Conservation (phyloP, 2,113 vertebrate genomes). For the Cheirogaleus medius region DNA sequence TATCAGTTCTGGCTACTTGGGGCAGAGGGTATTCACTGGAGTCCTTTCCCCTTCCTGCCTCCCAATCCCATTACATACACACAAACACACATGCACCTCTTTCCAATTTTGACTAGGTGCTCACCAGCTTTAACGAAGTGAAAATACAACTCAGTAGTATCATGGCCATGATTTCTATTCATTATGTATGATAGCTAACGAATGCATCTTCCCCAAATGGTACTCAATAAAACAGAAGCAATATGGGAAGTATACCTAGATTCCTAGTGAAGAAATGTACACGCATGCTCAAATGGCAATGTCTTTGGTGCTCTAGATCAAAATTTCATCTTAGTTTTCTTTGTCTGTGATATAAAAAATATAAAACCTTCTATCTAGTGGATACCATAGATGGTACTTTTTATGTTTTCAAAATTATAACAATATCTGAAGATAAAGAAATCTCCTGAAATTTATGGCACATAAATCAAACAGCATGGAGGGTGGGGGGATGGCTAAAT, state of each 20-base stretch:
- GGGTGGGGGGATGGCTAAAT: not conserved
- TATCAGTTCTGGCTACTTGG: not conserved
- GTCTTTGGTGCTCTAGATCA: not conserved
- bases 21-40: not conserved
- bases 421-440: constrained; percentile 20
- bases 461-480: not conserved
- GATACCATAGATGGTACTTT: not conserved
- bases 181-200: not conserved
- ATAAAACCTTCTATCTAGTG: not conserved
- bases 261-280: not conserved
- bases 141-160: not conserved
- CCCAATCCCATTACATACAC: not conserved
- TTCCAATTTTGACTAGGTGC: not conserved
- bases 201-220: not conserved
- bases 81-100: not conserved
- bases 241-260: not conserved
- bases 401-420: constrained; percentile 22
- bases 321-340: constrained; percentile 15
- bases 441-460: not conserved
- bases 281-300: not conserved
- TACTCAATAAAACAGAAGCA: not conserved
- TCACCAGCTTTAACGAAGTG: not conserved
- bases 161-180: not conserved
- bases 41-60: not conserved
- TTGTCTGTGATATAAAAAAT: constrained; percentile 34